Evolutionary conservation across 2,113 vertebrate species (phyloP), one percentile per base, ranked within the genome.

Genomic region (Mohoua ochrocephala): DNA sequence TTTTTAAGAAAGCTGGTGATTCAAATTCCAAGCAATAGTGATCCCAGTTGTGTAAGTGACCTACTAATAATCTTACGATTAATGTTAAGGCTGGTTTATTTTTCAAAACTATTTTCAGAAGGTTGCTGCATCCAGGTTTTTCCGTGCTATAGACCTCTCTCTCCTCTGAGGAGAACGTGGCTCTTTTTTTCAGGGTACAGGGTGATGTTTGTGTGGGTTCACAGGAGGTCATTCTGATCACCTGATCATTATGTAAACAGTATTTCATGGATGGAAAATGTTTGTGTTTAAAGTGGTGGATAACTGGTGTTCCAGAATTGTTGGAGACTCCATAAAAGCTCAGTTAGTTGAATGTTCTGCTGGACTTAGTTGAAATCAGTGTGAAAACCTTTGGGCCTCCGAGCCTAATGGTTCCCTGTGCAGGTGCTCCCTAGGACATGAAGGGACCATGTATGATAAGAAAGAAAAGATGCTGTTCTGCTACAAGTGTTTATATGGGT

Each of bases 381-480:
- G 2, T 17, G 35, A n/a, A 74, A 54, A 28, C 22, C 13, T 81
- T 75, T 63, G 39, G 23, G 16, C 35, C 23, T 63, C 28, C 16
- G n/a, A 49, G 42, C n/a, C 22, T 39, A 15, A 5, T 35, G 16
- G 16, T 37, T 80, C 82, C 14, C 30, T 80, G 14, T 49, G 6
- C 8, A 6, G 35, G 1, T 69, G 19, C 28, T 94, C n/a, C 6
- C 7, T 23, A 24, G 60, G 28, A 12, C 24, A 37, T 67, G 47
- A 26, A 30, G 30, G 28, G 37, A 3, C 11, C 1, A 0, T 12
- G 21, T 2, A 3, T 27, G 28, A 5, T 10, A 19, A 56, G 39
- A 47, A 68, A 4, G 11, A 8, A 19, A 80, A 69, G n/a, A 12
- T 41, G 67, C 63, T 52, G 14, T 56, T 86, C 17, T 61, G 6